These are phyloP conservation scores for Elachura formosa DNA, from an alignment of 2,113 vertebrate genomes.

Conservation along the genomic window DNA sequence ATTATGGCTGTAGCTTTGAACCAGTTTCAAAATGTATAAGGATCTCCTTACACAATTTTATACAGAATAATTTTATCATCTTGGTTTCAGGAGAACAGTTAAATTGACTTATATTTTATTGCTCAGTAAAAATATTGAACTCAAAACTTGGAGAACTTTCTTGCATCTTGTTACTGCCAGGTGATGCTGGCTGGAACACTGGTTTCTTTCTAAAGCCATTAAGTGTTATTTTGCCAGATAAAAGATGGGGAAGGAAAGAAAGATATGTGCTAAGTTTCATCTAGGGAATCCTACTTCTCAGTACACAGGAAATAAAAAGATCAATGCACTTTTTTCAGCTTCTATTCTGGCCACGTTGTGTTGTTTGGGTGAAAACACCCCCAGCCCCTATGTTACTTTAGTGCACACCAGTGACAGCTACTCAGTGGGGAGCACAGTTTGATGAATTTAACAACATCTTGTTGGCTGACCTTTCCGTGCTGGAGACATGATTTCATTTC, in stretches of 20 bases:
- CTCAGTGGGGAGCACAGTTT: slow-evolving; percentile 3
- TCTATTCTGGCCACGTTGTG: slow-evolving; percentile 19
- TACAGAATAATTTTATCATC: neutral
- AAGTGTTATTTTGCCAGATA: slow-evolving; percentile 3
- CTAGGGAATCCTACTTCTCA: slow-evolving; percentile 3
- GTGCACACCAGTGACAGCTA: neutral
- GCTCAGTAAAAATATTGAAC: neutral
- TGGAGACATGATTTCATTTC: slow-evolving; percentile 67
- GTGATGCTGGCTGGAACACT: slow-evolving; percentile 16
- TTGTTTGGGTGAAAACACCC: slow-evolving; percentile 39
- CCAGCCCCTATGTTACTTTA: neutral
- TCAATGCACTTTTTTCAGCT: slow-evolving; percentile 1
- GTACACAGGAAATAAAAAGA: slow-evolving; percentile 34
- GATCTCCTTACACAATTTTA: neutral
- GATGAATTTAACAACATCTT: slow-evolving; percentile 60
- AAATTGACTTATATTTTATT: neutral
- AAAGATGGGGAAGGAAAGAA: neutral
- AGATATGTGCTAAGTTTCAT: neutral
- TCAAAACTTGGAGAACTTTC: slow-evolving; percentile 4
- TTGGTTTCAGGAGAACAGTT: neutral
- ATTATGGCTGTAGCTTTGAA: slow-evolving; percentile 30
- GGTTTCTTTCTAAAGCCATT: slow-evolving; percentile 24
- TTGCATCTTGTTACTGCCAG: slow-evolving; percentile 14
- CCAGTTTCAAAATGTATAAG: slow-evolving; percentile 33
- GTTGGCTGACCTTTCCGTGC: slow-evolving; percentile 44